Percentiles rank a stretch among this genome's conserved stretches.
phyloP scores from a whole-genome alignment of 1,140 invertebrate genomes.

The Watersipora subatra region DNA sequence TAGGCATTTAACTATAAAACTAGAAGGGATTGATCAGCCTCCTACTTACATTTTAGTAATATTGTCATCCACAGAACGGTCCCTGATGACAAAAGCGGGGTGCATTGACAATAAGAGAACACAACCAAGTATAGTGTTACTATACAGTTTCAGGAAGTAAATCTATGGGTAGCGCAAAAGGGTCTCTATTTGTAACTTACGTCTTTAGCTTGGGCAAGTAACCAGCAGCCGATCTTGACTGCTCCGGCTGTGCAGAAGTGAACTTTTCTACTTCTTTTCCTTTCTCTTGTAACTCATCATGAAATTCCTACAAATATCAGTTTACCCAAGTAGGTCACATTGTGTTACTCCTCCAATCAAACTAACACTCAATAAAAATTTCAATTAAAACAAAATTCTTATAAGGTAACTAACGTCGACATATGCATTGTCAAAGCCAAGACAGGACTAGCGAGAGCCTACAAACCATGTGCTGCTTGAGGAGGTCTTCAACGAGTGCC shows the following conservation, averaged over 20 bases:
- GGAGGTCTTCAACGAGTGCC: conserved; percentile 31
- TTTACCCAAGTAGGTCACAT: too few species aligned
- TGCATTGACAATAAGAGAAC: not conserved
- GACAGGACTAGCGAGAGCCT: too few species aligned
- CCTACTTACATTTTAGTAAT: not conserved
- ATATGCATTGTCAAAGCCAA: too few species aligned
- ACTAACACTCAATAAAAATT: too few species aligned
- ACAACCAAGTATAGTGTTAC: too few species aligned
- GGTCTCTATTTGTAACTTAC: not conserved
- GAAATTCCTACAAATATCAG: conserved; percentile 28
- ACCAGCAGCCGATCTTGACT: not conserved
- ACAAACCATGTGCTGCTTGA: conserved; percentile 34
- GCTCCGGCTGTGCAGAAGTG: not conserved
- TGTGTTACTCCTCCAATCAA: too few species aligned
- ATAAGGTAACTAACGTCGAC: too few species aligned
- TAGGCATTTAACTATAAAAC: too few species aligned
- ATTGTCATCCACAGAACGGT: not conserved
- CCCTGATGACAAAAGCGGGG: not conserved
- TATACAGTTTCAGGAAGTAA: not conserved
- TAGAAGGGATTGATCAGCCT: too few species aligned
- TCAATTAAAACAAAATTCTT: too few species aligned
- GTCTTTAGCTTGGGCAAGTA: not conserved
- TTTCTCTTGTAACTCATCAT: conserved; percentile 32
- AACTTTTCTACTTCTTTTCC: conserved; percentile 30
- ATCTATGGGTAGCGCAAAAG: not conserved